phyloP scores from a whole-genome alignment of 2,113 vertebrate genomes.

The Neoarius graeffei region DNA sequence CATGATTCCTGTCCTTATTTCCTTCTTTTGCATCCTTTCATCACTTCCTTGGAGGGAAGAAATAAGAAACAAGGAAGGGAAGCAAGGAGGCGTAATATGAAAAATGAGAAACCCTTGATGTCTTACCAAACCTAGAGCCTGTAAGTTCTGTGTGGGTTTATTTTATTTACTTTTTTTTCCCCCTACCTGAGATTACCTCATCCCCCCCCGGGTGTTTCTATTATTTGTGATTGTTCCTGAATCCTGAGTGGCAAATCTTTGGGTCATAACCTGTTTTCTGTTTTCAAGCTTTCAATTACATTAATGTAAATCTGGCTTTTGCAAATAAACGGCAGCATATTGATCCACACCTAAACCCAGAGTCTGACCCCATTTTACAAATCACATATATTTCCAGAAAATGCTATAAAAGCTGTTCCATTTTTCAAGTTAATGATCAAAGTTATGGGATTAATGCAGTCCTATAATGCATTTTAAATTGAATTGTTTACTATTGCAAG shows the following conservation, averaged over 20 bases:
- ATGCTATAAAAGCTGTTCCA: conserved; percentile 15
- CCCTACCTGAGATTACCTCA: background rate
- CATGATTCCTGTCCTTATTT: background rate
- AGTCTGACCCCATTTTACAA: conserved; percentile 34
- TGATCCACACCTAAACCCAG: background rate
- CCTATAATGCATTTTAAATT: conserved; percentile 31
- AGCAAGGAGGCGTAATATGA: background rate
- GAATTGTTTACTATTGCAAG: conserved; percentile 43
- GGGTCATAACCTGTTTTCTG: background rate
- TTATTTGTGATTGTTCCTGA: background rate
- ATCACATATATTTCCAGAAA: conserved; percentile 36
- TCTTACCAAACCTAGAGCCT: background rate
- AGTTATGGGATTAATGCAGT: conserved; percentile 35
- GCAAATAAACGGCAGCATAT: background rate
- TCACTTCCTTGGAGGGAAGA: background rate
- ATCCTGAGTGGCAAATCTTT: background rate
- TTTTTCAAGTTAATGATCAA: conserved; percentile 46
- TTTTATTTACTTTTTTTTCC: background rate
- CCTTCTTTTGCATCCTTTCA: background rate
- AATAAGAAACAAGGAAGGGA: background rate
- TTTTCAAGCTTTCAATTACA: background rate
- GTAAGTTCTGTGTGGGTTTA: background rate
- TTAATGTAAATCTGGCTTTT: background rate
- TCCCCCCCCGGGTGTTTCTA: background rate
- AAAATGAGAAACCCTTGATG: background rate